A percentile compares a stretch with the other conserved stretches of the same genome.
These are phyloP conservation scores for Nothobranchius furzeri DNA, from an alignment of 2,113 vertebrate species.

Conservation along the genomic window DNA sequence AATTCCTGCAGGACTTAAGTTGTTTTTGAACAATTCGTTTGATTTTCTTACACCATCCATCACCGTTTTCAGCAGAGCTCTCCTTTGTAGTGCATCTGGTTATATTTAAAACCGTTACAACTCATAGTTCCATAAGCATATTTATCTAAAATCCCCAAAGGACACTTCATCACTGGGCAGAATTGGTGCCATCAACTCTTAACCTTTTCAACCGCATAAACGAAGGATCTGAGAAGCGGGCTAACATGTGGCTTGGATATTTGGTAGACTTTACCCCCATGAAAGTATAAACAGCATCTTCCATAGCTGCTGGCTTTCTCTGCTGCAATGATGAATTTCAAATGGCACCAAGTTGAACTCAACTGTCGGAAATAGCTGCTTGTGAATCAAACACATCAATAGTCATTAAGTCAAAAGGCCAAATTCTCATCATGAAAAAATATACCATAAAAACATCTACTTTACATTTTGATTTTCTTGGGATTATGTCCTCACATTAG, in stretches of 20 bases:
- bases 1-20: too few relatives aligned
- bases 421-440: conserved; percentile 63
- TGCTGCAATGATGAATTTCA: conserved; percentile 1
- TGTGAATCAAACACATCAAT: conserved; percentile 54
- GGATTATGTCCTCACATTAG: conserved; percentile 64
- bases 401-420: conserved; percentile 55
- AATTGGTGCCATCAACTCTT: conserved; percentile 58
- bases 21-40: too few relatives aligned
- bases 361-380: conserved; percentile 22
- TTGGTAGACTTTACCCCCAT: conserved; percentile 23
- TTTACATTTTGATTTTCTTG: conserved; percentile 76
- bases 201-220: conserved; percentile 60
- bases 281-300: conserved; percentile 46
- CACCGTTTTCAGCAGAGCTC: neutral
- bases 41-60: neutral
- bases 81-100: neutral
- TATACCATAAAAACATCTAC: conserved; percentile 66
- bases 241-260: conserved; percentile 58
- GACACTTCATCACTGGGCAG: conserved; percentile 46
- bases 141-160: conserved; percentile 47
- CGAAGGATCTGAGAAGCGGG: conserved; percentile 27
- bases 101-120: conserved; percentile 37
- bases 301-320: conserved; percentile 3
- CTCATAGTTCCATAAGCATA: conserved; percentile 39
- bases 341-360: conserved; percentile 19